Base-by-base conservation (phyloP, 2,113 vertebrate genomes). In the Dryoscopus gambensis region DNA sequence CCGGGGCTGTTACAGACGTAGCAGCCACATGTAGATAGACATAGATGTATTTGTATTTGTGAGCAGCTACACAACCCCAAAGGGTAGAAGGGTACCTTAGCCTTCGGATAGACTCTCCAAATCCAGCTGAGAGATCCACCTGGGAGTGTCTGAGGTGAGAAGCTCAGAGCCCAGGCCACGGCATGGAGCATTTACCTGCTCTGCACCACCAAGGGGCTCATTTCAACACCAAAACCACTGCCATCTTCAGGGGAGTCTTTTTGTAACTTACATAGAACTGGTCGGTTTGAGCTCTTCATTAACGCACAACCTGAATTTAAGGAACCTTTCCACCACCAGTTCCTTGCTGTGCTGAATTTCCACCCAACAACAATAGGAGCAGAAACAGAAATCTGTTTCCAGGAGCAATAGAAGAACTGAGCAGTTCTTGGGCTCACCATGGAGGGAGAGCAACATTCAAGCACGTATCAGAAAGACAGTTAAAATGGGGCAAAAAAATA, bases 221-320 rank as follows among this genome's bases (percentile, higher is more conserved):
- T 28, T 39, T 27, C 59, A 30, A 39, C 30, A 40, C 17, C 16
- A 19, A 74, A 70, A 15, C 1, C 7, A 3, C 33, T 47, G 33
- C 20, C 3, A 7, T 9, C 31, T 27, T 49, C 5, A 6, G 33
- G 8, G 8, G 0, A n/a, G 1, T 5, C 5, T 31, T 40, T 30
- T 42, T 27, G 22, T 16, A 4, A 23, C 19, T 89, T 39, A 18
- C 33, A 21, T 3, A 56, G 18, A 87, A 50, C 16, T 10, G 11
- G 9, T 56, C 52, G 19, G 6, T 75, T n/a, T 40, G 20, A 20
- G 35, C 12, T 90, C n/a, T n/a, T 89, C 31, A 10, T 7, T 68
- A 74, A 52, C 24, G 11, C 42, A 59, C 19, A 86, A 25, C 6
- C 50, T 55, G 27, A 42, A 55, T 47, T 84, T 28, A 35, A 63